Evolutionary conservation across 2,797 vertebrate species (phyloP), one percentile per base, ranked within the genome.

Genomic region (Tapera naevia): DNA sequence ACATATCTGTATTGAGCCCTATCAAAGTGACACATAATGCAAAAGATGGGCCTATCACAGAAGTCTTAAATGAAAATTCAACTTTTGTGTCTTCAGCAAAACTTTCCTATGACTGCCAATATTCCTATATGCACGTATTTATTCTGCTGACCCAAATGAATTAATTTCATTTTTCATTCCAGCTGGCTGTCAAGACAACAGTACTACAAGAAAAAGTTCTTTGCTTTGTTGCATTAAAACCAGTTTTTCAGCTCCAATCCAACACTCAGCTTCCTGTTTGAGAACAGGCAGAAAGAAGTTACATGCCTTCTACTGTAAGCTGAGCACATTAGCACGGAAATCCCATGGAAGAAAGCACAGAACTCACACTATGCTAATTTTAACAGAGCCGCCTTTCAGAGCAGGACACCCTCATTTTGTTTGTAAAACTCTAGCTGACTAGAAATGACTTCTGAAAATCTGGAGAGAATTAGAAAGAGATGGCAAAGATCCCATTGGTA

Each of bases 401-500:
- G 37, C 18, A 72, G 17, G 8, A 91, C n/a, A 11, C 13, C 6
- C 7, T 73, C 14, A 17, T 58, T 75, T 86, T 43, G 6, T 60
- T 28, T 7, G 32, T 18, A 72, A 72, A 80, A 60, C 11, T 76
- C 27, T 46, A 45, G 13, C 61, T 89, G 69, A 45, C 23, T 61
- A 56, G 6, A 41, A 83, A 61, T 67, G 28, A 57, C 23, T 89
- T 65, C 75, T 72, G 69, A 64, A 91, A 57, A 71, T 88, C 85
- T 89, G 85, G 72, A 92, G 65, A 80, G 27, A 83, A 86, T 91
- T 83, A 93, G 14, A 84, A 64, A 83, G 39, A 88, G 25, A 81
- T 61, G 94, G 33, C 27, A 83, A 89, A 73, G 5, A 78, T 74
- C 50, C 30, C 30, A 54, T 48, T 53, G 85, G 25, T 61, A 91